These are phyloP conservation scores for Xyrauchen texanus DNA, from an alignment of 2,113 vertebrate genomes.

Conservation along the genomic window DNA sequence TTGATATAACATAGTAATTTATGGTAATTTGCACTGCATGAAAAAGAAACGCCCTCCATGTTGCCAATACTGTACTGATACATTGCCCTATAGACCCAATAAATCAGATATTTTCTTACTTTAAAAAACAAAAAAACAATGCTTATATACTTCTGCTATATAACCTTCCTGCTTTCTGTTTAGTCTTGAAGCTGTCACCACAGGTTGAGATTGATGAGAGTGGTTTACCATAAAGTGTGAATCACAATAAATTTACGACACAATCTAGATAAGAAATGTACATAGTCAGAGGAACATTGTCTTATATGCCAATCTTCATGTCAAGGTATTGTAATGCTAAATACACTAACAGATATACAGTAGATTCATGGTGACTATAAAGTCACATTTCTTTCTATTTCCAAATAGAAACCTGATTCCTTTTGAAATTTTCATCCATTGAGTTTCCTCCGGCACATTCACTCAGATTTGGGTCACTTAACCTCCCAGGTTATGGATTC, in stretches of 20 bases:
- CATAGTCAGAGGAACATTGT: not conserved
- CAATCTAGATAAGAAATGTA: not conserved
- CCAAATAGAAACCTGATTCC: not conserved
- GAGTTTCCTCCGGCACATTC: slow-evolving; percentile 51
- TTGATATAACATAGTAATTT: slow-evolving; percentile 11
- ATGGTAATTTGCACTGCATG: not conserved
- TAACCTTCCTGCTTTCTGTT: no score
- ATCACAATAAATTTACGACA: not conserved
- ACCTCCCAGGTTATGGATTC: slow-evolving; percentile 64
- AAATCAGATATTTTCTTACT: no score
- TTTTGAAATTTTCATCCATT: slow-evolving; percentile 50
- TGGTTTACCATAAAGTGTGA: not conserved
- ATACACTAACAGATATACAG: no score
- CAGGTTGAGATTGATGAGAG: no score
- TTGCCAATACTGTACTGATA: not conserved
- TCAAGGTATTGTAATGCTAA: no score
- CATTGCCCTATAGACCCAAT: no score
- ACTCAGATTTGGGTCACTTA: slow-evolving; percentile 50
- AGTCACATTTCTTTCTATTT: not conserved
- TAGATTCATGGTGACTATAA: no score
- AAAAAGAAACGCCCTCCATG: not conserved
- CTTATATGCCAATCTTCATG: no score
- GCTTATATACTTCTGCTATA: no score
- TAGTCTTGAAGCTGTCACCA: no score
- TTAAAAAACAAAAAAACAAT: no score